Evolutionary conservation across 1,140 invertebrate species (phyloP).

Genomic region (Oryzaephilus surinamensis): DNA sequence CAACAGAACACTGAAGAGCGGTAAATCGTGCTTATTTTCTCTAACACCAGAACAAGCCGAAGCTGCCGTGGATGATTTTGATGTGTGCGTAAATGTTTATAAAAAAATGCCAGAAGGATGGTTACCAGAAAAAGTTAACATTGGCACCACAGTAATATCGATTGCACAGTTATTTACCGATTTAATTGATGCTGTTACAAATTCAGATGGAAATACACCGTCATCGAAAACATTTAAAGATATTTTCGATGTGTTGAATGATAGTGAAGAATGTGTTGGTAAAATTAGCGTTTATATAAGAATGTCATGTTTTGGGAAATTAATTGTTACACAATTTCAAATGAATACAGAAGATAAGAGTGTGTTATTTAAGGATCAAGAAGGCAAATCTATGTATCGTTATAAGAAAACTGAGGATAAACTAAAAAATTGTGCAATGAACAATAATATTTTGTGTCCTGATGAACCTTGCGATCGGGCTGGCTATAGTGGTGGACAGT

Average conservation of each 20-base stretch:
- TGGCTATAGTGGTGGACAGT: neutral
- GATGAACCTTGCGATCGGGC: conserved; percentile 2
- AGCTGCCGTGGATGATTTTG: conserved; percentile 31
- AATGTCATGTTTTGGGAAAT: conserved; percentile 51
- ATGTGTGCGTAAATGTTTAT: conserved; percentile 36
- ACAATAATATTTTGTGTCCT: conserved; percentile 9
- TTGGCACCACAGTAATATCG: conserved; percentile 27
- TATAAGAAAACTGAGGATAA: conserved; percentile 26
- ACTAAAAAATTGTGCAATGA: conserved; percentile 17
- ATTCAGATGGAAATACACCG: conserved; percentile 7
- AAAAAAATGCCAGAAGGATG: conserved; percentile 28
- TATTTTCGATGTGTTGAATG: conserved; percentile 41
- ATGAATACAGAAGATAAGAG: conserved; percentile 35
- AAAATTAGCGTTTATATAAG: conserved; percentile 44
- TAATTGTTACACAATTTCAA: conserved; percentile 55
- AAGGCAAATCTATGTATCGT: conserved; percentile 32
- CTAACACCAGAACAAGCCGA: conserved; percentile 30
- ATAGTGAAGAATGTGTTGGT: conserved; percentile 39
- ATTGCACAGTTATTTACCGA: conserved; percentile 31
- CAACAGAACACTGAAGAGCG: conserved; percentile 39
- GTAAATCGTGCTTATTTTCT: conserved; percentile 45
- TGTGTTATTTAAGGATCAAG: conserved; percentile 34
- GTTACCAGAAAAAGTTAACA: conserved; percentile 28
- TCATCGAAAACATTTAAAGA: conserved; percentile 43
- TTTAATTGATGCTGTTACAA: conserved; percentile 19